Evolutionary conservation across 2,113 vertebrate genomes (phyloP), one percentile per base, ranked within the genome.

Genomic region (Aspiorhynchus laticeps): DNA sequence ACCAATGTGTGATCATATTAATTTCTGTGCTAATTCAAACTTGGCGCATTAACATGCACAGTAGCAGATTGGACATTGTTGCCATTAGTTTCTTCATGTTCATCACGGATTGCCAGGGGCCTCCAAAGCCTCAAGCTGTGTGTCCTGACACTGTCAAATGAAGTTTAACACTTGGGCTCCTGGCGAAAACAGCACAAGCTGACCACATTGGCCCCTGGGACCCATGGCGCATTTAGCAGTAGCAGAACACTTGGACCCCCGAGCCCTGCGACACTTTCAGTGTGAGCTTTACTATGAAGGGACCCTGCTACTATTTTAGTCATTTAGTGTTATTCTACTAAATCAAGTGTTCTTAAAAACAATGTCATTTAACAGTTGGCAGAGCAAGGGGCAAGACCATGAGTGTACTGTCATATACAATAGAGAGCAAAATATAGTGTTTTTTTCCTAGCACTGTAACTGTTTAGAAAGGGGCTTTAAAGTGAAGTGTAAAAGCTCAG

Each of bases 141-240:
- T 78, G 46, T 77, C 75, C 28, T 33, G 28, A 78, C 76, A 33
- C 46, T 53, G 76, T 78, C 76, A 78, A 53, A 78, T 53, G 46
- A 53, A 78, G 76, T 78, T 78, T 78, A 78, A 53, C 76, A 78
- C 46, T 53, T 10, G 9, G 17, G 46, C 76, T 78, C 26, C 76
- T 53, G 46, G 46, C 15, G 3, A 53, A 33, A 53, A 78, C 14
- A 78, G 46, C 10, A 28, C 76, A 53, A 53, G 46, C 74, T 76
- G 41, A 78, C 43, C 46, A 78, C 26, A 51, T 33, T 53, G 76
- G 76, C 76, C 75, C 15, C 46, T 78, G 28, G 73, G 46, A 78
- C 41, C 38, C 74, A 48, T 76, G 38, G 41, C 41, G 1, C 76
- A 78, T 78, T 78, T 53, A 78, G 46, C 46, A 78, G 15, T 78